A percentile compares a stretch with the other conserved stretches of the same genome.
Conservation (phyloP, 2,888 invertebrate genomes). For the Coenonympha glycerion region DNA sequence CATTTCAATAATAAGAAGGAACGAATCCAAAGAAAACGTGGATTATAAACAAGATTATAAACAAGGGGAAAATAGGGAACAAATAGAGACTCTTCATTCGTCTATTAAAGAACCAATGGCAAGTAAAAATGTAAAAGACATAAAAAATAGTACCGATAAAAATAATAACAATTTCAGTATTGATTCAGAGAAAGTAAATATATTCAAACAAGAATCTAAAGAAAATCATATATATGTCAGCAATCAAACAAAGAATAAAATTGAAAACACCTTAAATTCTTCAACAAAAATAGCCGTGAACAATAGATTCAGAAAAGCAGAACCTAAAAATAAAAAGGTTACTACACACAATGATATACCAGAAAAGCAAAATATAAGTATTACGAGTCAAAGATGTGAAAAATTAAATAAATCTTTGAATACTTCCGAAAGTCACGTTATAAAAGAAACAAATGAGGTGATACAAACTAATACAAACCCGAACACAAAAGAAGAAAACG, state of each 20-base stretch:
- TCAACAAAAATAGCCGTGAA: not conserved
- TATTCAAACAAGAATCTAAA: not conserved
- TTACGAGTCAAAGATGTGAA: too few species aligned
- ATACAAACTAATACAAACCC: too few species aligned
- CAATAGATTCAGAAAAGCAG: not conserved
- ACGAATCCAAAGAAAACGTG: not conserved
- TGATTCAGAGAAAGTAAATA: not conserved
- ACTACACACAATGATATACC: not conserved
- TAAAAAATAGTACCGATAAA: not conserved
- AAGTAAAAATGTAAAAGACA: not conserved
- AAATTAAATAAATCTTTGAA: not conserved
- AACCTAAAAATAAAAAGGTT: not conserved
- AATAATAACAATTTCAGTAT: not conserved
- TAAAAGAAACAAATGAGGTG: too few species aligned
- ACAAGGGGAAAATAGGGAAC: too few species aligned
- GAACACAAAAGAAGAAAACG: too few species aligned
- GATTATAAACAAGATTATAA: not conserved
- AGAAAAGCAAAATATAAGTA: too few species aligned
- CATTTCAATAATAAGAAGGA: not conserved
- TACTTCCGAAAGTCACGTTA: too few species aligned
- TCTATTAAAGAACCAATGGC: not conserved
- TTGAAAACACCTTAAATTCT: not conserved
- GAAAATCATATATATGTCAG: not conserved
- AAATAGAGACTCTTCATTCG: too few species aligned
- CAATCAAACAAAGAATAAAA: not conserved